These are phyloP conservation scores for Grus americana DNA, from an alignment of 2,113 vertebrate genomes.

Conservation along the genomic window DNA sequence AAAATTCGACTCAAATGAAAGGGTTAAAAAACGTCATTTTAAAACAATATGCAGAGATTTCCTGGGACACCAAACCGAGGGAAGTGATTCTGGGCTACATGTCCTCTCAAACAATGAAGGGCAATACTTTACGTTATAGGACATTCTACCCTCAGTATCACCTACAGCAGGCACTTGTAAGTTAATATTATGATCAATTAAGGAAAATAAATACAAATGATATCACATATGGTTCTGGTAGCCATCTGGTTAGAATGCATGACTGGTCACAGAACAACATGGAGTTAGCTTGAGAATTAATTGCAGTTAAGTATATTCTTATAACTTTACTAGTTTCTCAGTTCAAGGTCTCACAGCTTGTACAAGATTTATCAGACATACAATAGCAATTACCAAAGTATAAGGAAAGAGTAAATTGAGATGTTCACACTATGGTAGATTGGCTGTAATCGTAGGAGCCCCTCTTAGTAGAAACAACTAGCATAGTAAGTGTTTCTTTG, in stretches of 20 bases:
- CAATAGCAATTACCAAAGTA: conserved; percentile 16
- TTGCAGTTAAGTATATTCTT: not conserved
- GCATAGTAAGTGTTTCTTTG: not conserved
- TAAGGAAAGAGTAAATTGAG: conserved; percentile 16
- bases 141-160: not conserved
- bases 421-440: not conserved
- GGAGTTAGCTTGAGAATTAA: not conserved
- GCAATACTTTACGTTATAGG: not conserved
- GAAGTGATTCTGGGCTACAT: not conserved
- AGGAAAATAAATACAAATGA: conserved; percentile 14
- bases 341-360: conserved; percentile 19
- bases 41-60: not conserved
- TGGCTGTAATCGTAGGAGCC: not conserved
- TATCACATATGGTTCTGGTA: conserved; percentile 22
- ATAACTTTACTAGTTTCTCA: not conserved
- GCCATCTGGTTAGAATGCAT: not conserved
- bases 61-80: not conserved
- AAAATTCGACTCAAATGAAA: not conserved
- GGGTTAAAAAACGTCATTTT: not conserved
- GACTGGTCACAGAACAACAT: not conserved
- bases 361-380: not conserved
- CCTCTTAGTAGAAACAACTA: not conserved
- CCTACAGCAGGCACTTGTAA: conserved; percentile 22
- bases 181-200: conserved; percentile 33
- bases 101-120: not conserved